phyloP scores from a whole-genome alignment of 2,888 invertebrate genomes.

The Ametastegia equiseti region DNA sequence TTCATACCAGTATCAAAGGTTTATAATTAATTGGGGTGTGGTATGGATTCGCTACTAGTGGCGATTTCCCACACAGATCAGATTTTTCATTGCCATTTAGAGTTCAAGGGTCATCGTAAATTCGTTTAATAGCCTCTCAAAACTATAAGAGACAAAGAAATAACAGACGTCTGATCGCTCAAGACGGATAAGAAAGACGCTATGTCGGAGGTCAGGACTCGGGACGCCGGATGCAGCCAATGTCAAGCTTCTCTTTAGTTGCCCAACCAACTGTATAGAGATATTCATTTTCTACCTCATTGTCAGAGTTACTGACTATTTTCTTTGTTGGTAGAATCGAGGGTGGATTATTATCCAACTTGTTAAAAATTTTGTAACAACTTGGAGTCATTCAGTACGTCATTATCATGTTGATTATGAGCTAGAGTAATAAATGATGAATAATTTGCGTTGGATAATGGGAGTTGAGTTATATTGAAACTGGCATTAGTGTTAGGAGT shows the following conservation, averaged over 20 bases:
- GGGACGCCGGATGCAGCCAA: slow-evolving; percentile 40
- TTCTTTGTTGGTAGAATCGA: background rate
- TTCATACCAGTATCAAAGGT: slow-evolving; percentile 7
- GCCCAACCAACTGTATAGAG: background rate
- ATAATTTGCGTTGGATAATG: too few species aligned
- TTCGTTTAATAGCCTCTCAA: background rate
- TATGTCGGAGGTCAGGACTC: slow-evolving; percentile 44
- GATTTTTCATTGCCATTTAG: background rate
- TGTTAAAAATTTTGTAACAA: too few species aligned
- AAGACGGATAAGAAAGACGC: background rate
- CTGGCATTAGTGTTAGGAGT: too few species aligned
- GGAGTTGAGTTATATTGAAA: too few species aligned
- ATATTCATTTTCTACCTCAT: background rate
- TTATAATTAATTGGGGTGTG: background rate
- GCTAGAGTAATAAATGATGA: too few species aligned
- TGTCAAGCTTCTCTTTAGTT: slow-evolving; percentile 6
- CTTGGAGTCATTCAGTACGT: too few species aligned
- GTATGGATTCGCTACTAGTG: background rate
- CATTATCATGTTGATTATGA: too few species aligned
- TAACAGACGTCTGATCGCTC: slow-evolving; percentile 8
- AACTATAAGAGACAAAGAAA: slow-evolving; percentile 11
- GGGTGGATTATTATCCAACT: background rate
- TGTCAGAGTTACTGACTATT: background rate
- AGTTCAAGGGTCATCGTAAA: background rate
- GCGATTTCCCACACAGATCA: background rate